Evolutionary conservation across 2,797 vertebrate genomes (phyloP).

Genomic region (Rhadinocentrus ornatus): DNA sequence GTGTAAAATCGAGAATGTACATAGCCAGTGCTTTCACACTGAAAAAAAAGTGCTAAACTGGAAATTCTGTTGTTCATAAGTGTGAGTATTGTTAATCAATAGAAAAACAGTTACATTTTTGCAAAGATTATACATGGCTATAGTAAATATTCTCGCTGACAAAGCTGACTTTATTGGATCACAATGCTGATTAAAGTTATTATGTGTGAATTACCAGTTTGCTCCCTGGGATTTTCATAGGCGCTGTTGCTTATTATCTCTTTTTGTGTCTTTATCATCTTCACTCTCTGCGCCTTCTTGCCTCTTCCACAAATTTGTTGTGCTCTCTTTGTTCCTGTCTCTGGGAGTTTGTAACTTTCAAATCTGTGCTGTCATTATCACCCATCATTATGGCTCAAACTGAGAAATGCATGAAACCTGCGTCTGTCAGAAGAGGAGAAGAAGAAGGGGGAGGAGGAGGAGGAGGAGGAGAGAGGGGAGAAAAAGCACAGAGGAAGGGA

Average conservation of each 20-base stretch:
- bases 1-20: conserved; percentile 84
- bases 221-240: conserved; percentile 84
- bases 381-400: conserved; percentile 70
- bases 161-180: conserved; percentile 84
- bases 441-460: background rate
- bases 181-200: conserved; percentile 86
- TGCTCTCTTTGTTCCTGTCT: conserved; percentile 68
- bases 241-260: conserved; percentile 82
- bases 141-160: conserved; percentile 85
- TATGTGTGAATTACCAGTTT: conserved; percentile 90
- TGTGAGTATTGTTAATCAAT: conserved; percentile 85
- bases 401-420: conserved; percentile 65
- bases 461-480: too few species aligned
- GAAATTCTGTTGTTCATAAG: conserved; percentile 83
- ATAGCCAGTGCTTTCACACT: conserved; percentile 86
- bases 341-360: conserved; percentile 69
- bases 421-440: conserved; percentile 53
- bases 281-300: background rate
- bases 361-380: conserved; percentile 72
- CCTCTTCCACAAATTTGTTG: conserved; percentile 52
- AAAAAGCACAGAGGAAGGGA: conserved; percentile 52
- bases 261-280: conserved; percentile 17
- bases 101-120: conserved; percentile 85
- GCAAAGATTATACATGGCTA: conserved; percentile 85
- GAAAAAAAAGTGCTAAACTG: conserved; percentile 82